Percentiles rank a stretch among this genome's conserved stretches.
Evolutionary conservation across 2,888 invertebrate species (phyloP).

Genomic region (Euclidia mi): DNA sequence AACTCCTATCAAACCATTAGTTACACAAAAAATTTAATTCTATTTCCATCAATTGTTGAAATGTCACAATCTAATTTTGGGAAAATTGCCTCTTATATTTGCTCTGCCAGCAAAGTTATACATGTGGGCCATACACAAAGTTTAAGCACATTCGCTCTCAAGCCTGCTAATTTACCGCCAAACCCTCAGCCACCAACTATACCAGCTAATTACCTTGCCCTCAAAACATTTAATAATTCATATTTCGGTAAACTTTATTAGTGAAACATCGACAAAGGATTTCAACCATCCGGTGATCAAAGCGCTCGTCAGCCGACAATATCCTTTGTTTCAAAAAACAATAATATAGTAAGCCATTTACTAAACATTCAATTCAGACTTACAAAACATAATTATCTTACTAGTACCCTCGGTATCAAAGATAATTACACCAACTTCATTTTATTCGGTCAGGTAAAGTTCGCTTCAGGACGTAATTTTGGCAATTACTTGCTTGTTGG

Average conservation of each 20-base stretch:
- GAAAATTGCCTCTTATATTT: too few species aligned
- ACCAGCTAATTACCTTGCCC: constrained; percentile 55
- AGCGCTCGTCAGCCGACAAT: constrained; percentile 46
- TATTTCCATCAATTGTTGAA: too few species aligned
- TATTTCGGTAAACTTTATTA: constrained; percentile 52
- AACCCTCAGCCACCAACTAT: constrained; percentile 45
- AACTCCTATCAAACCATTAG: too few species aligned
- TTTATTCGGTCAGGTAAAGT: constrained; percentile 18
- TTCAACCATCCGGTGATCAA: constrained; percentile 57
- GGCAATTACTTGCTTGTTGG: constrained; percentile 13
- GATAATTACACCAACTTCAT: constrained; percentile 36
- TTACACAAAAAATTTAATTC: too few species aligned
- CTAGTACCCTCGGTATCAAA: constrained; percentile 38
- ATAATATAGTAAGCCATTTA: constrained; percentile 39
- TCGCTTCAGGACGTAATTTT: constrained; percentile 17
- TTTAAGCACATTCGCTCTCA: constrained; percentile 59
- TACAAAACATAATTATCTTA: constrained; percentile 53
- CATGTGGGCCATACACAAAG: constrained; percentile 48
- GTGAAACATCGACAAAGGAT: constrained; percentile 53
- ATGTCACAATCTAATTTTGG: too few species aligned
- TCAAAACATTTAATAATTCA: constrained; percentile 40
- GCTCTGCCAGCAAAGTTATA: constrained; percentile 47
- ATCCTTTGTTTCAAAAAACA: constrained; percentile 56
- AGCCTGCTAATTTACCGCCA: constrained; percentile 61
- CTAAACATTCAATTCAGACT: constrained; percentile 52